phyloP scores from a whole-genome alignment of 2,113 vertebrate genomes.

The Entomyzon cyanotis region DNA sequence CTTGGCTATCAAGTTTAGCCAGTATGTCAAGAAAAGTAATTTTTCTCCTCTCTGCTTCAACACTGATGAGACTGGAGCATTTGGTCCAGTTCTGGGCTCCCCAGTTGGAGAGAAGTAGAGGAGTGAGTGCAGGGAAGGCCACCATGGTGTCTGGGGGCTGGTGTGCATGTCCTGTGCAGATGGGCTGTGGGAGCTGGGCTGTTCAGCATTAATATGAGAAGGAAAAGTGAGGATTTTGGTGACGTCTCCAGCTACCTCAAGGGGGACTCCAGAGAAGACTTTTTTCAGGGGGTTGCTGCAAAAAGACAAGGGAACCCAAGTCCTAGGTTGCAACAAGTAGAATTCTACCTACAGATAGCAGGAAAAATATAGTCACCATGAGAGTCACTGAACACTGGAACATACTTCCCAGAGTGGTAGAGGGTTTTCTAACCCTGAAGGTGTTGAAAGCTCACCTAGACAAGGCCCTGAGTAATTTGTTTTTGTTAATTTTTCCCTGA shows the following conservation, averaged over 20 bases:
- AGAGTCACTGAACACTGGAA: background rate
- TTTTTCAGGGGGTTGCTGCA: background rate
- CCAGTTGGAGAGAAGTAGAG: background rate
- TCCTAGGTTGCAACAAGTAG: background rate
- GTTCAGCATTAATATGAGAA: background rate
- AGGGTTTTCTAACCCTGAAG: background rate
- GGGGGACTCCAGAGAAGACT: background rate
- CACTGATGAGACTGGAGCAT: background rate
- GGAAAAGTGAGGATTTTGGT: background rate
- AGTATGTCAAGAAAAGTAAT: background rate
- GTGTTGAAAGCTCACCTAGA: background rate
- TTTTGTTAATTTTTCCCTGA: background rate
- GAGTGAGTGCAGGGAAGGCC: fast-evolving
- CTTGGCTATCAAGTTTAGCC: background rate
- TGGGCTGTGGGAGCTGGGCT: background rate
- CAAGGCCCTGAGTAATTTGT: background rate
- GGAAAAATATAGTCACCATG: background rate
- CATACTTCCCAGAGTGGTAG: fast-evolving
- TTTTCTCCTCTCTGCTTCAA: background rate
- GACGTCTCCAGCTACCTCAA: background rate
- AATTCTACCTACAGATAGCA: background rate
- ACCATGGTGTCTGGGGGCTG: background rate
- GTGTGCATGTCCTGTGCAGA: fast-evolving
- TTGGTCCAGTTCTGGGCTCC: background rate
- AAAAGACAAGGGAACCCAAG: background rate